Conservation (phyloP, 2,888 invertebrate genomes). For the Lasioglossum morio region DNA sequence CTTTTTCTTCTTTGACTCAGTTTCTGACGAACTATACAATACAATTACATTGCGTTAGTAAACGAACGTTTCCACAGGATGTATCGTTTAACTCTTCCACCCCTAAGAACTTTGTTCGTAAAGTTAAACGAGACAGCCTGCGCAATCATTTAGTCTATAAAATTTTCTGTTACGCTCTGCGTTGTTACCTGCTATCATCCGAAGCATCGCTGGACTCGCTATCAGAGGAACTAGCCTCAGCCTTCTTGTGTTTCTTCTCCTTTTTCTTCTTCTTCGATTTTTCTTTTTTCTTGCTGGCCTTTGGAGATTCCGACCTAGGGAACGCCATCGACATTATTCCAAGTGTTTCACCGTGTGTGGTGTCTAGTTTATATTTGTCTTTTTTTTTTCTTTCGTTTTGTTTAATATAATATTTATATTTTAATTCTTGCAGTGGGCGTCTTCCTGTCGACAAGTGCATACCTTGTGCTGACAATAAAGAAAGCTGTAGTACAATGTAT, state of each 20-base stretch:
- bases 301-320: constrained; percentile 83
- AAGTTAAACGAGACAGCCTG: neutral
- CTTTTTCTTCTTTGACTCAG: constrained; percentile 90
- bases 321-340: constrained; percentile 63
- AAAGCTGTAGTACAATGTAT: constrained; percentile 76
- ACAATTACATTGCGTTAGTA: constrained; percentile 28
- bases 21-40: constrained; percentile 88
- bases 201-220: constrained; percentile 82
- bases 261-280: constrained; percentile 83
- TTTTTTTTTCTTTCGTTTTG: constrained; percentile 40
- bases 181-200: constrained; percentile 81
- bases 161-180: neutral
- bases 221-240: constrained; percentile 79
- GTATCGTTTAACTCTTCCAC: too few species aligned
- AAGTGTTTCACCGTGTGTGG: constrained; percentile 26
- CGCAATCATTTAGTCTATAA: neutral
- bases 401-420: constrained; percentile 62
- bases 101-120: too few species aligned
- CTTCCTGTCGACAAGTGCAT: constrained; percentile 83
- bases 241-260: constrained; percentile 83
- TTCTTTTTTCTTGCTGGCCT: constrained; percentile 82
- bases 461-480: constrained; percentile 82
- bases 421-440: constrained; percentile 81
- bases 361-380: constrained; percentile 30
- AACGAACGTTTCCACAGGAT: neutral